Evolutionary conservation across 2,888 invertebrate species (phyloP).

Genomic region (Girardia tigrina): DNA sequence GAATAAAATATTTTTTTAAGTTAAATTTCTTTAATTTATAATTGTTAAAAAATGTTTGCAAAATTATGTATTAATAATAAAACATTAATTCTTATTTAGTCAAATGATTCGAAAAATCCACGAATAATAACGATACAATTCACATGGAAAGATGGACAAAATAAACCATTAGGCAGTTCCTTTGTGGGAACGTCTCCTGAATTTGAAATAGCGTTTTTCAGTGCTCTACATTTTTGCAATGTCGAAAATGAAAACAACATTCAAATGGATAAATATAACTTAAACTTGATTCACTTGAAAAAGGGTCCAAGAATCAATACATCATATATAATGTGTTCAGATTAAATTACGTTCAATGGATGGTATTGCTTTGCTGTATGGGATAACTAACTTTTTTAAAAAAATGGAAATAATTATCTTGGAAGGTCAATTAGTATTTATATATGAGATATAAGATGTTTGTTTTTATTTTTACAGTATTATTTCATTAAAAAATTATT

Average conservation of each 20-base stretch:
- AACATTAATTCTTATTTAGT: slow-evolving; percentile 2
- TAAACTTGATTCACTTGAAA: background rate
- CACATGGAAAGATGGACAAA: slow-evolving; percentile 41
- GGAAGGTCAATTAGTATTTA: no score
- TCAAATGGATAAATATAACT: background rate
- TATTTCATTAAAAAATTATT: no score
- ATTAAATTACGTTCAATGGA: background rate
- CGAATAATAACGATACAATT: slow-evolving; percentile 46
- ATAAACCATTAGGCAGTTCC: slow-evolving; percentile 46
- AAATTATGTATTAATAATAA: no score
- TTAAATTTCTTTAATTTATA: no score
- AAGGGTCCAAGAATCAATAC: background rate
- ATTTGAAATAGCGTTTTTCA: slow-evolving; percentile 49
- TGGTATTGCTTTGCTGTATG: no score
- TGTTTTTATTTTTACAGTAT: no score
- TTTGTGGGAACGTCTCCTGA: slow-evolving; percentile 49
- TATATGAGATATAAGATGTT: no score
- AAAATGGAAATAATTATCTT: no score
- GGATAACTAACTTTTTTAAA: no score
- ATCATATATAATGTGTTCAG: background rate
- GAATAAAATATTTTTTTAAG: no score
- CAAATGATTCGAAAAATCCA: background rate
- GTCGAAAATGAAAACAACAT: background rate
- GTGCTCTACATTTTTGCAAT: slow-evolving; percentile 21
- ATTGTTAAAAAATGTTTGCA: no score